Evolutionary conservation across 2,113 vertebrate species (phyloP).

Genomic region (Petrocephalus zakoni): DNA sequence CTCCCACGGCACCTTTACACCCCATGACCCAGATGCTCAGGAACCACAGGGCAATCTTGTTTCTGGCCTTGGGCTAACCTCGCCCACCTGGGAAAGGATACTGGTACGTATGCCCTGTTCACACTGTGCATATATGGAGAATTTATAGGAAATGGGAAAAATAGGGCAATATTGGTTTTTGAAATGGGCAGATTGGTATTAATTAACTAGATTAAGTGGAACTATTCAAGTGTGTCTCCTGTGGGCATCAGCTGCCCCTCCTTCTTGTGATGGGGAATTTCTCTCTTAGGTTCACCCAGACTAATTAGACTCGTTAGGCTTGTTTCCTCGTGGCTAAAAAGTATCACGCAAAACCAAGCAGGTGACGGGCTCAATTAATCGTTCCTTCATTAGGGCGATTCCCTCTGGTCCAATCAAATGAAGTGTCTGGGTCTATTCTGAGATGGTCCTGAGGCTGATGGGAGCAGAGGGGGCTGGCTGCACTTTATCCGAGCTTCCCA

Average conservation of each 20-base stretch:
- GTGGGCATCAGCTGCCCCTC: neutral
- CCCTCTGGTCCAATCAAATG: neutral
- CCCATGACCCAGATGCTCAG: neutral
- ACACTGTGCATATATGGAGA: neutral
- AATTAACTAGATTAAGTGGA: conserved; percentile 8
- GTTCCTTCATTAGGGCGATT: conserved; percentile 17
- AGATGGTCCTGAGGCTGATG: neutral
- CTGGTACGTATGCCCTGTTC: conserved; percentile 17
- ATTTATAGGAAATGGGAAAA: neutral
- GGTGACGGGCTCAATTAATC: conserved; percentile 20
- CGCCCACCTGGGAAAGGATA: conserved; percentile 14
- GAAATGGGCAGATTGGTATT: neutral
- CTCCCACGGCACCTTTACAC: too few relatives aligned
- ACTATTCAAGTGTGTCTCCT: neutral
- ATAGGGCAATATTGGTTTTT: neutral
- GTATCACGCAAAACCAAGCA: conserved; percentile 6
- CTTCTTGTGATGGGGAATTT: neutral
- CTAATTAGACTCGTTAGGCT: conserved; percentile 3
- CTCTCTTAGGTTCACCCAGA: neutral
- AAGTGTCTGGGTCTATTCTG: neutral
- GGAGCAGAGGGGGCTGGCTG: neutral
- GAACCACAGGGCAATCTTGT: neutral
- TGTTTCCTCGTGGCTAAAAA: neutral
- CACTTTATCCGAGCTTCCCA: neutral
- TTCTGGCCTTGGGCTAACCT: neutral